Conservation (phyloP, 2,888 invertebrate species). For the Latheticus oryzae region DNA sequence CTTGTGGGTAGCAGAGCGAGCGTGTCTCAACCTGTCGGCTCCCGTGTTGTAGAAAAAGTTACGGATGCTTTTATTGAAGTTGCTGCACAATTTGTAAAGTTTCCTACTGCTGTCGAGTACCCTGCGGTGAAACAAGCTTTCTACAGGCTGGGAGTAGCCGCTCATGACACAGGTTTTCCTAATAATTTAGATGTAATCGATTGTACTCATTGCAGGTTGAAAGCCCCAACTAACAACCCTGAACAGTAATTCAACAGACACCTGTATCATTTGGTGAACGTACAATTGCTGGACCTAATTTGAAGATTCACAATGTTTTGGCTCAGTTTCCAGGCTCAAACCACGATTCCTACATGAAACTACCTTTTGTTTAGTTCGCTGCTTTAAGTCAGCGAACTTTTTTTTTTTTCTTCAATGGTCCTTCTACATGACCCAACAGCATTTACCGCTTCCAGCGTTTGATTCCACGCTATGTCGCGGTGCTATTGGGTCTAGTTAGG, state of each 20-base stretch:
- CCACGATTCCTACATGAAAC: conserved; percentile 36
- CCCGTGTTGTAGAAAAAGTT: conserved; percentile 1
- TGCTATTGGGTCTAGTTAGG: no score
- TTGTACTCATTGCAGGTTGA: conserved; percentile 8
- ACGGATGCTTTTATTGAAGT: conserved; percentile 6
- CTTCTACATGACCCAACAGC: neutral
- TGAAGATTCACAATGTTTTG: conserved; percentile 35
- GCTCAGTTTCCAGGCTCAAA: conserved; percentile 37
- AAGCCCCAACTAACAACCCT: conserved; percentile 8
- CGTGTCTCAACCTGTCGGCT: neutral
- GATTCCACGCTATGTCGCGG: no score
- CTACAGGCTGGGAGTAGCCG: neutral
- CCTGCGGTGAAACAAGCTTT: conserved; percentile 7
- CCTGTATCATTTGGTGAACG: conserved; percentile 19
- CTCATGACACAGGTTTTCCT: conserved; percentile 5
- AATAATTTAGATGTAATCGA: conserved; percentile 12
- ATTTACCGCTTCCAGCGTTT: neutral
- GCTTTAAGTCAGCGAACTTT: neutral
- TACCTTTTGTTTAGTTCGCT: neutral
- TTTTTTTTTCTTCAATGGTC: neutral
- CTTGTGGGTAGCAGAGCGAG: conserved; percentile 9
- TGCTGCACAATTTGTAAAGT: conserved; percentile 4
- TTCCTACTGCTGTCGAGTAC: conserved; percentile 6
- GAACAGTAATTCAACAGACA: conserved; percentile 19
- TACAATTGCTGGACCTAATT: conserved; percentile 39